Conservation (phyloP, 2,888 invertebrate species). For the Xestia xanthographa region DNA sequence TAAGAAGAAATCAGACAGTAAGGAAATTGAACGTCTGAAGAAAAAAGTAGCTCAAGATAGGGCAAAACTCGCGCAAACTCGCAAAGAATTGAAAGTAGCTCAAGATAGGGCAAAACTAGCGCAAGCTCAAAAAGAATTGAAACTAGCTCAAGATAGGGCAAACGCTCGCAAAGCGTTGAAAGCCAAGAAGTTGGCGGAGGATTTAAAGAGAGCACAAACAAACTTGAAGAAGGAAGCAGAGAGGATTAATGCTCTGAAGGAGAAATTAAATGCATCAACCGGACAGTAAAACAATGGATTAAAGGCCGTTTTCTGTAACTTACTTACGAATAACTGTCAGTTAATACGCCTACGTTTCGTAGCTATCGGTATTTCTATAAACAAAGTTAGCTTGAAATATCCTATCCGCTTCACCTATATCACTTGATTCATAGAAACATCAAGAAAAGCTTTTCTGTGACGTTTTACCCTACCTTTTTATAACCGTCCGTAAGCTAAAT, state of each 20-base stretch:
- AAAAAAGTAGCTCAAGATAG: background rate
- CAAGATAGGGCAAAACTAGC: background rate
- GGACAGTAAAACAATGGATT: background rate
- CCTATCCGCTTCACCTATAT: too few species aligned
- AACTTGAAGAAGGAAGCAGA: background rate
- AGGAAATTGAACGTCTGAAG: background rate
- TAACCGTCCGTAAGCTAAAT: too few species aligned
- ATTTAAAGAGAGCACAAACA: background rate
- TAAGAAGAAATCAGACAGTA: background rate
- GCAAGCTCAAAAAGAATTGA: background rate
- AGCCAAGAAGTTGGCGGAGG: background rate
- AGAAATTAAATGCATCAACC: background rate
- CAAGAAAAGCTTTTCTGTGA: too few species aligned
- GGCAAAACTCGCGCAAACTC: background rate
- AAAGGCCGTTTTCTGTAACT: background rate
- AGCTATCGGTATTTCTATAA: too few species aligned
- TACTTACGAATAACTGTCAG: too few species aligned
- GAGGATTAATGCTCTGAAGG: background rate
- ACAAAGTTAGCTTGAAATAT: too few species aligned
- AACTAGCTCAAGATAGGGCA: background rate
- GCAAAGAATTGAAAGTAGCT: background rate
- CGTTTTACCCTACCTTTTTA: too few species aligned
- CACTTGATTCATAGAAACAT: too few species aligned
- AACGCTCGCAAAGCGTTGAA: background rate
- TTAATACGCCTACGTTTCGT: too few species aligned